Evolutionary conservation across 2,888 invertebrate species (phyloP), one percentile per base, ranked within the genome.

Genomic region (Acleris sparsana): DNA sequence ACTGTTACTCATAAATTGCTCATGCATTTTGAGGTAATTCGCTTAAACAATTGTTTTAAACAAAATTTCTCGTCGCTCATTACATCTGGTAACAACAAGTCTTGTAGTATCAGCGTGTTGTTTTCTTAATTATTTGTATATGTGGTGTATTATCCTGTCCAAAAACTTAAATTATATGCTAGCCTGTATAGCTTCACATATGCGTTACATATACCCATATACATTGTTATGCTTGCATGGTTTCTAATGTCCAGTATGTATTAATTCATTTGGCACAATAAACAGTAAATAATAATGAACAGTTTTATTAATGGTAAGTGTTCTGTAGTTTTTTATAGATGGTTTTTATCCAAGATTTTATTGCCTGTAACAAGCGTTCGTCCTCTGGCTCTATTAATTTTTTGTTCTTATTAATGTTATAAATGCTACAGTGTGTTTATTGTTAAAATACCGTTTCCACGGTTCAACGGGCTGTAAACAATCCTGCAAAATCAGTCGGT

Each of bases 221-320:
- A 83, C 82, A 85, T 89, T 85, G 84, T 87, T 89, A 88, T 89
- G 91, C 91, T 92, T 92, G 88, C 88, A 91, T 92, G 90, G 88
- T 90, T 92, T 91, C 89, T 83, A 87, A 89, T 89, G 89, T 90
- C 88, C 89, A 88, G 85, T 89, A 90, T 91, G 89, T 91, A 91
- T 87, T 85, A 85, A 90, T 89, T 92, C 87, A 85, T 91, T 90
- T 91, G 90, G 90, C 92, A 92, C 90, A 92, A 91, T 92, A 92
- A 92, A 91, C 87, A 85, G 85, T 87, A 80, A 88, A 89, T 89
- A 89, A 87, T 76, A 73, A 73, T 72, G 70, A 62, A 69, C 56
- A 70, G 69, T 72, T 74, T 70, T 71, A 69, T 74, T 76, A 3
- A 17, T 6, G 3, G 3, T 25, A 5, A 11, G 17, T 17, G 17